Conservation (phyloP, 2,888 invertebrate species). For the Synanthedon myopaeformis region DNA sequence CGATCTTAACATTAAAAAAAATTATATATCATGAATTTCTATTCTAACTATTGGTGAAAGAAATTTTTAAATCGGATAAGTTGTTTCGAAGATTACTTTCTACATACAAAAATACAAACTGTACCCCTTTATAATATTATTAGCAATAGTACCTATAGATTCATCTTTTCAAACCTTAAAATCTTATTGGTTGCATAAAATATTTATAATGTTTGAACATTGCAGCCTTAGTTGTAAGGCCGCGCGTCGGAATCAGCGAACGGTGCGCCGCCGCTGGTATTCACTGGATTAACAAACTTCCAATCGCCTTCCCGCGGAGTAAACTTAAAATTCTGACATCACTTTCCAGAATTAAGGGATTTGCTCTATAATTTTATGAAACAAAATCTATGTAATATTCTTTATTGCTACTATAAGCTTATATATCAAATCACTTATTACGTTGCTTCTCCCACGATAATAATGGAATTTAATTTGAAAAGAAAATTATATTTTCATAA, state of each 20-base stretch:
- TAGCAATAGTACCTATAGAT: too few species aligned
- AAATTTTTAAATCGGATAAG: too few species aligned
- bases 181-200: too few species aligned
- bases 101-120: too few species aligned
- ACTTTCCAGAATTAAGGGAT: slow-evolving; percentile 51
- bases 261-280: slow-evolving; percentile 11
- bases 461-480: not conserved
- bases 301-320: slow-evolving; percentile 33
- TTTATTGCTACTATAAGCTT: slow-evolving; percentile 58
- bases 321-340: slow-evolving; percentile 58
- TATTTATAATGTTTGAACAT: not conserved
- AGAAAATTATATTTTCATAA: not conserved
- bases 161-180: too few species aligned
- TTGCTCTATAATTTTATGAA: slow-evolving; percentile 48
- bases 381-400: slow-evolving; percentile 47
- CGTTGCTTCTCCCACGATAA: not conserved
- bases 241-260: slow-evolving; percentile 8
- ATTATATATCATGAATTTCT: too few species aligned
- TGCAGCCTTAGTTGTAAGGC: not conserved
- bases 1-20: too few species aligned
- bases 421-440: slow-evolving; percentile 59
- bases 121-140: too few species aligned
- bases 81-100: too few species aligned
- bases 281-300: slow-evolving; percentile 46
- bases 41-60: too few species aligned